A percentile compares a stretch with the other conserved stretches of the same genome.
Evolutionary conservation across 2,113 vertebrate genomes (phyloP).

Genomic region (Acanthisitta chloris): DNA sequence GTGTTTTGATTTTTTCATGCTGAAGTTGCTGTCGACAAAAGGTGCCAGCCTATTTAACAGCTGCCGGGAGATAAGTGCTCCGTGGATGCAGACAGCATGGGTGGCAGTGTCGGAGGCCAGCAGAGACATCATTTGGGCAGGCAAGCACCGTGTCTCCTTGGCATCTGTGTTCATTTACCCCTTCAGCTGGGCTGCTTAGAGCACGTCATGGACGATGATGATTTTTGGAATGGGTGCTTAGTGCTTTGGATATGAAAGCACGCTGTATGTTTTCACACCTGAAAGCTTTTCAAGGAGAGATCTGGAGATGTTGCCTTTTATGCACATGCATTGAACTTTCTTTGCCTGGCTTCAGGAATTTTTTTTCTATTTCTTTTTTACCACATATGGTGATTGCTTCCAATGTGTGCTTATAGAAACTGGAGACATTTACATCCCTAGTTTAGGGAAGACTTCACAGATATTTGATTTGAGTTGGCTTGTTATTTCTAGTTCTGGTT

Average conservation of each 20-base stretch:
- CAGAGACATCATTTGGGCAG: accelerated
- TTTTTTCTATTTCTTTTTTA: not conserved
- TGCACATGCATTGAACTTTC: not conserved
- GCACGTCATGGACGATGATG: accelerated
- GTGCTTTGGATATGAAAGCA: not conserved
- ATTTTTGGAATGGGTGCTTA: not conserved
- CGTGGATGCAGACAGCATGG: not conserved
- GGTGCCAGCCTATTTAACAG: slow-evolving; percentile 3
- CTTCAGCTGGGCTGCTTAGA: not conserved
- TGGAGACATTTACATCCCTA: slow-evolving; percentile 37
- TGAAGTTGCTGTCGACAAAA: not conserved
- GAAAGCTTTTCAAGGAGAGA: slow-evolving; percentile 9
- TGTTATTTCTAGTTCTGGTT: slow-evolving; percentile 47
- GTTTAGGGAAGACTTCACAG: slow-evolving; percentile 20
- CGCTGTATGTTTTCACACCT: slow-evolving; percentile 23
- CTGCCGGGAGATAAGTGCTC: slow-evolving; percentile 13
- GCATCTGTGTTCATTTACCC: not conserved
- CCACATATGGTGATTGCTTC: not conserved
- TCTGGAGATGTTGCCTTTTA: slow-evolving; percentile 4
- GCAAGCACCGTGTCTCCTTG: not conserved
- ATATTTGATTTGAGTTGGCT: slow-evolving; percentile 50
- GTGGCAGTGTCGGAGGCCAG: not conserved
- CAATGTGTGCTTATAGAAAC: slow-evolving; percentile 21
- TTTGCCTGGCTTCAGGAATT: slow-evolving; percentile 5
- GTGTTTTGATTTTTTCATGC: not conserved